Conservation (phyloP, 2,888 invertebrate genomes). For the Eristalinus aeneus region DNA sequence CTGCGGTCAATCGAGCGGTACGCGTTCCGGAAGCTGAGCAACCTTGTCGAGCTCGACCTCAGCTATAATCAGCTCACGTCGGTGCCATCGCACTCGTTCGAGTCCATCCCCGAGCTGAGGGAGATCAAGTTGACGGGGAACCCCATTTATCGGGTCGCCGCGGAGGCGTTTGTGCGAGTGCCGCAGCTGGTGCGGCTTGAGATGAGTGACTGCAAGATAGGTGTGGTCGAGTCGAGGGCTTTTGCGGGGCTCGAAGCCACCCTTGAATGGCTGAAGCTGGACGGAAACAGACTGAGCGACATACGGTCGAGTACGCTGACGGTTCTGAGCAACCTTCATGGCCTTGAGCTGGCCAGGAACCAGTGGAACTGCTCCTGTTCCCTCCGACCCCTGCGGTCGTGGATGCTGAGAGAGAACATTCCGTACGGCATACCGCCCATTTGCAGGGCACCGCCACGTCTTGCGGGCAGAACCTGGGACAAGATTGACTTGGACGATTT, state of each 20-base stretch:
- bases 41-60: slow-evolving; percentile 90
- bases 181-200: slow-evolving; percentile 88
- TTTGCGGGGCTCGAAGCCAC: slow-evolving; percentile 88
- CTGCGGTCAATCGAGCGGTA: slow-evolving; percentile 86
- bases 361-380: slow-evolving; percentile 92
- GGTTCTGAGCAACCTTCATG: slow-evolving; percentile 86
- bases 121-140: slow-evolving; percentile 89
- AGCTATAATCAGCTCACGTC: slow-evolving; percentile 86
- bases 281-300: slow-evolving; percentile 87
- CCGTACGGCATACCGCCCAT: slow-evolving; percentile 87
- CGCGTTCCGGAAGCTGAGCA: slow-evolving; percentile 89
- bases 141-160: slow-evolving; percentile 86
- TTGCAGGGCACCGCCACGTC: slow-evolving; percentile 85
- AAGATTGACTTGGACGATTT: slow-evolving; percentile 89
- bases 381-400: slow-evolving; percentile 87
- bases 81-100: slow-evolving; percentile 88
- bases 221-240: slow-evolving; percentile 85
- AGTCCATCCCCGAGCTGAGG: slow-evolving; percentile 87
- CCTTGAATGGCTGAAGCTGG: slow-evolving; percentile 89
- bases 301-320: slow-evolving; percentile 86
- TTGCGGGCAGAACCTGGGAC: slow-evolving; percentile 87
- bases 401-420: slow-evolving; percentile 90
- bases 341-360: slow-evolving; percentile 88
- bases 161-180: slow-evolving; percentile 86
- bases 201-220: slow-evolving; percentile 87